These are phyloP conservation scores for Dryomyza anilis DNA, from an alignment of 2,888 invertebrate species.

Conservation along the genomic window DNA sequence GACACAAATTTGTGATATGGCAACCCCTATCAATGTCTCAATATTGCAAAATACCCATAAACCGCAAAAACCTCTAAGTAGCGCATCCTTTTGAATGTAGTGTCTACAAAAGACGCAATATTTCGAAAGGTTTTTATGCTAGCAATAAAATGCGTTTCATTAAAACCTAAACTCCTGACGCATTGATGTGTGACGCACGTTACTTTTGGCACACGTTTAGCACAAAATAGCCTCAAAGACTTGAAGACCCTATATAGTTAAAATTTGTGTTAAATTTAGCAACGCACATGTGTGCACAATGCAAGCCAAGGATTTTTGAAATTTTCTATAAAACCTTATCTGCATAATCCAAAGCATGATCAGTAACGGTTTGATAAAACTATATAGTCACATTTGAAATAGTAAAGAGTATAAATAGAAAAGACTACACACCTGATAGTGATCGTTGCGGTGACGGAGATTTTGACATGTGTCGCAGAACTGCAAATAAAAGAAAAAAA, in stretches of 20 bases:
- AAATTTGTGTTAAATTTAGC: too few relatives aligned
- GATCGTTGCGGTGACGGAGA: conserved; percentile 59
- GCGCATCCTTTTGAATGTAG: conserved; percentile 3
- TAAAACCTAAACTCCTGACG: too few relatives aligned
- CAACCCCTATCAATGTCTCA: too few relatives aligned
- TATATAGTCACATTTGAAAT: too few relatives aligned
- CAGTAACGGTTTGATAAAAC: too few relatives aligned
- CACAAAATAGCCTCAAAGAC: too few relatives aligned
- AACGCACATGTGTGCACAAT: conserved; percentile 9
- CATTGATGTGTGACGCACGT: not conserved
- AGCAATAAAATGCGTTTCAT: too few relatives aligned
- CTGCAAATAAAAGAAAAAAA: conserved; percentile 41
- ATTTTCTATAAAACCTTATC: conserved; percentile 1
- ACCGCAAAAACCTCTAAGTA: conserved; percentile 7
- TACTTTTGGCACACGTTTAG: conserved; percentile 25
- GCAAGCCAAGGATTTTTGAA: conserved; percentile 15
- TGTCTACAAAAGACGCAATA: too few relatives aligned
- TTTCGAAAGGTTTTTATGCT: too few relatives aligned
- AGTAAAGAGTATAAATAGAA: not conserved
- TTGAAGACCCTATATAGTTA: too few relatives aligned
- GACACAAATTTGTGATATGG: too few relatives aligned
- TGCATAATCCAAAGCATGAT: conserved; percentile 5
- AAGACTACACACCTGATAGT: conserved; percentile 53
- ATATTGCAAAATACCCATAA: too few relatives aligned
- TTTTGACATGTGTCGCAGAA: conserved; percentile 59